Evolutionary conservation across 2,113 vertebrate genomes (phyloP), one percentile per base, ranked within the genome.

Genomic region (Elephantulus edwardii): DNA sequence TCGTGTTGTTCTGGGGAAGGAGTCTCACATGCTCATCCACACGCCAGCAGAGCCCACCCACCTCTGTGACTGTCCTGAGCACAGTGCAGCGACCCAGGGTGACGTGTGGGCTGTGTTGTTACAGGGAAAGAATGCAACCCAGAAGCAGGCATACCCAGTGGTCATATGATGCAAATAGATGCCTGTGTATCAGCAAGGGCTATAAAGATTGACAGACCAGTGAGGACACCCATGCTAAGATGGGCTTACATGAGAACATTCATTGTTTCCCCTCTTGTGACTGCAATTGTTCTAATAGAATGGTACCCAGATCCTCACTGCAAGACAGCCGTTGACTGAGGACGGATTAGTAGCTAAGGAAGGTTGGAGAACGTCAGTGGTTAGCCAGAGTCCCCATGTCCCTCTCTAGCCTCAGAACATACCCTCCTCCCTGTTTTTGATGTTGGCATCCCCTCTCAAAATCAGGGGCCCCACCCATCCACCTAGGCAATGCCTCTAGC

Each of bases 21-120:
- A 40, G 79, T 33, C n/a, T 14, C 42, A 17, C 46, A 60, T 0
- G 0, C 50, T 35, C 4, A 0, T 60, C 40, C 83, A 26, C 0
- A 44, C 44, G n/a, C 64, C 13, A 19, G 70, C n/a, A 76, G n/a
- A 62, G 60, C 40, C 44, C 78, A n/a, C 38, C 54, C 68, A 22
- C 24, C 35, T 35, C 0, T 48, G 8, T 48, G 46, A 13, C 19
- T 9, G 40, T 35, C 42, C 7, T 46, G 60, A 76, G 58, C 42
- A 70, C 62, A 4, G 33, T 22, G 1, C 11, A 66, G n/a, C 58
- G 62, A 4, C 70, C 1, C 7, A 11, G 52, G 54, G 20, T 74
- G 56, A 35, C 68, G 33, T 28, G 48, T 64, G 54, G 64, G 40
- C 40, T 52, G 1, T 52, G 6, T 68, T 40, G 26, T 78, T 75